These are phyloP conservation scores for Heliothis peltigera DNA, from an alignment of 2,888 invertebrate genomes.

Conservation along the genomic window DNA sequence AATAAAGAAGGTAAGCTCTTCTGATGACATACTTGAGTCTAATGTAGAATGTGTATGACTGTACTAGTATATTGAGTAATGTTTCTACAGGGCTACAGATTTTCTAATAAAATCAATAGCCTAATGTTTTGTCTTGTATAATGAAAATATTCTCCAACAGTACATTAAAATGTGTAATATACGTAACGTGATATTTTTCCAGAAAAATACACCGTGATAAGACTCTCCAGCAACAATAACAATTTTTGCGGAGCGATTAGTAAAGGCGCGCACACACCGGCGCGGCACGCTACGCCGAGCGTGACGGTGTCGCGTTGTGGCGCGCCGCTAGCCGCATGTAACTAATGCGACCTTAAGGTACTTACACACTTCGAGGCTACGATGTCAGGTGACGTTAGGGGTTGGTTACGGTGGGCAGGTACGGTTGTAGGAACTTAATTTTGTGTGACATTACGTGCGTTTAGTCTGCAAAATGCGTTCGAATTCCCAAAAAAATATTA, in stretches of 20 bases:
- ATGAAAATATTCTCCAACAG: no score
- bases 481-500: no score
- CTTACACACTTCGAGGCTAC: constrained; percentile 12
- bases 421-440: background rate
- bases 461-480: no score
- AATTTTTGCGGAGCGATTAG: constrained; percentile 28
- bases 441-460: background rate
- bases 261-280: constrained; percentile 34
- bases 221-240: constrained; percentile 1
- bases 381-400: background rate
- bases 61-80: no score
- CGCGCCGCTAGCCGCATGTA: constrained; percentile 35
- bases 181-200: background rate
- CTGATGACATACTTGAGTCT: background rate
- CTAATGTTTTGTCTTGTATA: no score
- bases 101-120: no score
- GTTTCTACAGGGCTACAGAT: no score
- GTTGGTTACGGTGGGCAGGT: no score
- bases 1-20: background rate
- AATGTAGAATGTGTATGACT: no score
- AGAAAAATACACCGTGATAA: background rate
- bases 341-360: constrained; percentile 48
- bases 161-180: no score
- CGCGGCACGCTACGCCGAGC: constrained; percentile 40
- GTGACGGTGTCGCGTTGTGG: constrained; percentile 35